Base-by-base conservation (phyloP, 2,797 vertebrate species). In the Meda fulgida region DNA sequence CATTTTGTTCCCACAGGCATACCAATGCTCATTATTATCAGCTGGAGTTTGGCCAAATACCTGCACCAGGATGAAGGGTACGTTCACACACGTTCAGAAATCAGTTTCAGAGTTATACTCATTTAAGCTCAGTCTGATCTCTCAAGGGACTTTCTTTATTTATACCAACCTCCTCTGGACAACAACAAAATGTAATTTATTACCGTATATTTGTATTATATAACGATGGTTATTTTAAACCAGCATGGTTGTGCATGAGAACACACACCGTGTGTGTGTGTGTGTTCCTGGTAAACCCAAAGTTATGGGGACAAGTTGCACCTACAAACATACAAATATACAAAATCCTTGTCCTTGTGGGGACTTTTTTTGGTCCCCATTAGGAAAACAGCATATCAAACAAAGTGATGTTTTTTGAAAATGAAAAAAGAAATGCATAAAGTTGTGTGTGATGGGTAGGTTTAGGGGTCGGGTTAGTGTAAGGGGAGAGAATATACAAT, bases 31-130 rank as follows among this genome's bases (percentile, higher is more conserved):
- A 95, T 97, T 83, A 96, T 97, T 65, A 88, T 92, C 19, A 91
- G 88, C 60, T 99, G 98, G 98, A 95, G 95, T 0, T 87, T 95
- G 48, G 94, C 95, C n/a, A 97, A 97, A 85, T 96, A 96, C 55
- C 86, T 97, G 60, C 93, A 95, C 85, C 98, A 99, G 92, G 94
- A 99, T 51, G 91, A 91, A 72, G 96, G 98, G 98, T 99, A 91
- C 94, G 95, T 86, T 88, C 18, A 58, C 4, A 77, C 21, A 34
- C 21, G 4, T 31, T 43, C 34, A 34, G 29, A 80, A 43, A 26
- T 53, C 26, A 7, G 5, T 43, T 40, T 23, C 58, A 26, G 38
- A 53, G 31, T 58, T 26, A n/a, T 10, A 26, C 16, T 40, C 13
- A 1, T 40, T 38, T 26, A 40, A 60, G 23, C 13, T 40, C 34